A percentile compares a stretch with the other conserved stretches of the same genome.
Evolutionary conservation across 2,113 vertebrate species (phyloP).

Genomic region (Leuciscus idus): DNA sequence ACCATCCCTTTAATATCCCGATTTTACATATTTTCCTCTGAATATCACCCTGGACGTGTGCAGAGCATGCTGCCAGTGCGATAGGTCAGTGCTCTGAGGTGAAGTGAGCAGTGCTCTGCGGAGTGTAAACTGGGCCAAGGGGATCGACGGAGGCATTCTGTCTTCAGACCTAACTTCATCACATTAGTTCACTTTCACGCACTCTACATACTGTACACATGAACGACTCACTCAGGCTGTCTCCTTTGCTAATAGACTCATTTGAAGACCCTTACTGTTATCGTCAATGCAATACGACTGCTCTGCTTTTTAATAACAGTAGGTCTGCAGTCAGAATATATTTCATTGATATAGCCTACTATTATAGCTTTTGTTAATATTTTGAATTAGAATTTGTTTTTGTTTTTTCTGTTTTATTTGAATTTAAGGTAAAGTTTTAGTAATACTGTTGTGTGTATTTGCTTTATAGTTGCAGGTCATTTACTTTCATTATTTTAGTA

Average conservation of each 20-base stretch:
- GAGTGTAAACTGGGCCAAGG: conserved; percentile 24
- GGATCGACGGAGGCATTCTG: conserved; percentile 27
- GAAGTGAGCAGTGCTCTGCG: conserved; percentile 29
- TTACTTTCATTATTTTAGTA: background rate
- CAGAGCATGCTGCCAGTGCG: conserved; percentile 20
- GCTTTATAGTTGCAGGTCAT: background rate
- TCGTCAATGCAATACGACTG: background rate
- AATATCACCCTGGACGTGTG: conserved; percentile 13
- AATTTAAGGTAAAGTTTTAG: background rate
- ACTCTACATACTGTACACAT: conserved; percentile 29
- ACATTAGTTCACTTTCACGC: conserved; percentile 37
- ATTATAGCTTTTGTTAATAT: no score
- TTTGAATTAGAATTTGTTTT: background rate
- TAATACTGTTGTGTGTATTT: background rate
- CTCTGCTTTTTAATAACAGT: background rate
- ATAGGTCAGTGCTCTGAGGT: conserved; percentile 45
- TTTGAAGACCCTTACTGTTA: background rate
- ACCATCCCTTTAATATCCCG: background rate
- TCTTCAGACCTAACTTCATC: conserved; percentile 19
- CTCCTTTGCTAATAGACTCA: background rate
- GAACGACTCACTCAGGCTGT: conserved; percentile 2
- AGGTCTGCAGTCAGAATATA: no score
- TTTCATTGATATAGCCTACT: no score
- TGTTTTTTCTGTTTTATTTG: background rate
- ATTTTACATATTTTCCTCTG: background rate